Evolutionary conservation across 2,797 vertebrate genomes (phyloP).

Genomic region (Phoxinus dragarum): DNA sequence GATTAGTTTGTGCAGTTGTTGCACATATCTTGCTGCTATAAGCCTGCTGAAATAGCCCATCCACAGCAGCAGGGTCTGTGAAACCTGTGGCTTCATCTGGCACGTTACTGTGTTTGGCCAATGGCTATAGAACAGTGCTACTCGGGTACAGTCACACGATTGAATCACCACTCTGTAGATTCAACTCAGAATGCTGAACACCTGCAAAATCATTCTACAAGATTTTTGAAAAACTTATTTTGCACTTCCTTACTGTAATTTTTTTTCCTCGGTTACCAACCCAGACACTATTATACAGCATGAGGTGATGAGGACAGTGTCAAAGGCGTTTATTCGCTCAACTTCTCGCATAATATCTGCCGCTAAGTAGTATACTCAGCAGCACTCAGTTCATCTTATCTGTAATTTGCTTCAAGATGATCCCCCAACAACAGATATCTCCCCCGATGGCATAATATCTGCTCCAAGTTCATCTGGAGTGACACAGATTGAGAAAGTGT

Average conservation of each 20-base stretch:
- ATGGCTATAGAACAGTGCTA: background rate
- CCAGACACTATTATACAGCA: background rate
- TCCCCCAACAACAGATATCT: constrained; percentile 14
- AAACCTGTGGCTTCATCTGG: constrained; percentile 1
- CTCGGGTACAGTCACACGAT: constrained; percentile 8
- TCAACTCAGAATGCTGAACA: background rate
- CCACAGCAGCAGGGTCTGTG: constrained; percentile 29
- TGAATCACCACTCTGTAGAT: constrained; percentile 8
- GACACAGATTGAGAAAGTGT: constrained; percentile 25
- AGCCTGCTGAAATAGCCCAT: constrained; percentile 36
- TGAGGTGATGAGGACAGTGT: constrained; percentile 1
- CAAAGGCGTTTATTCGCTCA: constrained; percentile 4
- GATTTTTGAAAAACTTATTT: background rate
- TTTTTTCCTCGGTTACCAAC: background rate
- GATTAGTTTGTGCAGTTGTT: constrained; percentile 30
- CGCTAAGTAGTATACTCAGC: background rate
- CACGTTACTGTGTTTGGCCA: background rate
- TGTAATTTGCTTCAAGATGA: constrained; percentile 14
- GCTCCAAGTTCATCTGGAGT: constrained; percentile 34
- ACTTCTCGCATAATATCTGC: constrained; percentile 3
- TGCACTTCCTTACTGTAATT: background rate
- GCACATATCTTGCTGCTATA: constrained; percentile 43
- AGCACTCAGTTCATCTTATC: constrained; percentile 19
- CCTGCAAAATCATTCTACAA: too few species aligned
- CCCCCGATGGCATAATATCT: constrained; percentile 47